These are phyloP conservation scores for Aleiodes alternator DNA, from an alignment of 2,888 invertebrate species.

Conservation along the genomic window DNA sequence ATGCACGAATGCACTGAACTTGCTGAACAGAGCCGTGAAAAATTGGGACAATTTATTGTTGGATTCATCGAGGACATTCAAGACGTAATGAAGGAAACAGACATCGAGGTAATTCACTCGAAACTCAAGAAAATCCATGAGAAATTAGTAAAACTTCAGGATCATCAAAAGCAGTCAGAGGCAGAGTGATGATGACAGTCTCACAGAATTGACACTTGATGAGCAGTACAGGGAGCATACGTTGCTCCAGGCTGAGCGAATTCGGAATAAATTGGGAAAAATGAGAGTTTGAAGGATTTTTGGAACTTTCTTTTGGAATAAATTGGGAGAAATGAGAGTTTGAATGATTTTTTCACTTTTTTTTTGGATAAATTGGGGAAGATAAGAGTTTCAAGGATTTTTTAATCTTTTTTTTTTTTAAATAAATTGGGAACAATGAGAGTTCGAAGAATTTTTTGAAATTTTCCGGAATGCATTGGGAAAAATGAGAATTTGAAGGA, in stretches of 20 bases:
- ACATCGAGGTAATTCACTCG: constrained; percentile 67
- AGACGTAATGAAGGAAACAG: constrained; percentile 77
- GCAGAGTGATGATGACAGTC: constrained; percentile 69
- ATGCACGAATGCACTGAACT: constrained; percentile 83
- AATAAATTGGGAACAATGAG: too few relatives aligned
- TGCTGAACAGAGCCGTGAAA: constrained; percentile 83
- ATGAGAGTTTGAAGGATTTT: too few relatives aligned
- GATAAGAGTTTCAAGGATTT: too few relatives aligned
- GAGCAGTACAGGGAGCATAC: constrained; percentile 82
- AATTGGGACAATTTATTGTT: constrained; percentile 77
- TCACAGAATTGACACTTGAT: constrained; percentile 74
- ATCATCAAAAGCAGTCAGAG: constrained; percentile 78
- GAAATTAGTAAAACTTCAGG: constrained; percentile 65
- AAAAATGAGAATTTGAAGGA: too few relatives aligned
- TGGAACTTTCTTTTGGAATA: too few relatives aligned
- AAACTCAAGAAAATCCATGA: constrained; percentile 53
- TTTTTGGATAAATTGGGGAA: too few relatives aligned
- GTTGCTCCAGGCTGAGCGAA: constrained; percentile 82
- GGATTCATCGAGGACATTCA: constrained; percentile 80
- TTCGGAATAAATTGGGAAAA: too few relatives aligned
- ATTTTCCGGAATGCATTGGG: too few relatives aligned
- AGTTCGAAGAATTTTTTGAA: too few relatives aligned
- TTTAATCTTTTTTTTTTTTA: too few relatives aligned
- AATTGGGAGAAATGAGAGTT: too few relatives aligned
- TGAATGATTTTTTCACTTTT: too few relatives aligned